Evolutionary conservation across 53 echinoderm and acorn worm species (phyloP).

Genomic region (Echinometra lucunter): DNA sequence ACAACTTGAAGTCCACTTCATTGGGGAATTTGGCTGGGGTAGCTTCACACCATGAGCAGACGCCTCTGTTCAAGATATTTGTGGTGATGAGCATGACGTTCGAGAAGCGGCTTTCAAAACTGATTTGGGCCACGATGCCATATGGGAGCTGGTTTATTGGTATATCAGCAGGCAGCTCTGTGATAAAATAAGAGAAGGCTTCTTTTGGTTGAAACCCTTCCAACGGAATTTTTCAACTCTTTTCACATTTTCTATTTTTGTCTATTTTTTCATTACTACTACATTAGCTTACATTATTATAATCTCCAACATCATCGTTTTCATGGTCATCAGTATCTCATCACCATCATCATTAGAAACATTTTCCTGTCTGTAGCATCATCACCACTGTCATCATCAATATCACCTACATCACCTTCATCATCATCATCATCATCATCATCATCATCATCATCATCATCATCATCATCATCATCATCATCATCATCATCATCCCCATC

Average conservation of each 20-base stretch:
- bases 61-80: background rate
- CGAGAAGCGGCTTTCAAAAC: constrained; percentile 42
- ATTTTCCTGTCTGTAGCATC: too few relatives aligned
- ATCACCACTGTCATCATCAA: too few relatives aligned
- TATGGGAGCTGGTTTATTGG: background rate
- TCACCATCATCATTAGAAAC: too few relatives aligned
- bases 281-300: too few relatives aligned
- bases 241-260: too few relatives aligned
- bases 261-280: too few relatives aligned
- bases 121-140: background rate
- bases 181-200: background rate
- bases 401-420: too few relatives aligned
- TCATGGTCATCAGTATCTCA: too few relatives aligned
- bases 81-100: constrained; percentile 45
- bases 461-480: background rate
- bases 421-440: background rate
- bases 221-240: too few relatives aligned
- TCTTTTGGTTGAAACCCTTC: too few relatives aligned
- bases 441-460: background rate
- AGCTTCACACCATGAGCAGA: background rate
- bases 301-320: too few relatives aligned
- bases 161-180: constrained; percentile 35
- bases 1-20: constrained; percentile 38
- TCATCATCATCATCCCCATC: background rate
- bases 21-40: background rate